Percentiles rank a stretch among this genome's conserved stretches.
These are phyloP conservation scores for Mimas tiliae DNA, from an alignment of 2,888 invertebrate genomes.

Conservation along the genomic window DNA sequence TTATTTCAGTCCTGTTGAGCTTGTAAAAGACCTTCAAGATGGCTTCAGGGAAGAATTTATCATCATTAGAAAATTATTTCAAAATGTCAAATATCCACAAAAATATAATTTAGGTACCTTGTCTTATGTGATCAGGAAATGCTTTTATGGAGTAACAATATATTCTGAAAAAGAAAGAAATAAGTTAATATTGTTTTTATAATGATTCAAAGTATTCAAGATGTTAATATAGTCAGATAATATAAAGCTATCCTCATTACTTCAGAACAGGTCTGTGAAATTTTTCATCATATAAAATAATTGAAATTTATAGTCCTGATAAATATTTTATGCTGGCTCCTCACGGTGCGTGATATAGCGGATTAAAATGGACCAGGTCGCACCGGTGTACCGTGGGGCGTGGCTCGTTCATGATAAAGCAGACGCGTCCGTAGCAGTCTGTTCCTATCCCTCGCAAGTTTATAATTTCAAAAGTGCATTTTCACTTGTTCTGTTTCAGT, in stretches of 20 bases:
- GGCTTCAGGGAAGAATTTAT: slow-evolving; percentile 43
- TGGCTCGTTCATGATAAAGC: too few relatives aligned
- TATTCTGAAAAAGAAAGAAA: slow-evolving; percentile 12
- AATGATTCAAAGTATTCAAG: background rate
- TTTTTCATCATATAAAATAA: slow-evolving; percentile 49
- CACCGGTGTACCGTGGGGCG: too few relatives aligned
- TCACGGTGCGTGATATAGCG: too few relatives aligned
- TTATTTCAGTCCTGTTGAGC: slow-evolving; percentile 55
- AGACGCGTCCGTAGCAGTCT: too few relatives aligned
- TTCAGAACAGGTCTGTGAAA: slow-evolving; percentile 73
- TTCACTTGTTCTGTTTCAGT: too few relatives aligned
- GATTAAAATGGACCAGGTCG: too few relatives aligned
- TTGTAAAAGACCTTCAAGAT: slow-evolving; percentile 48
- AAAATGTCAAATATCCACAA: background rate
- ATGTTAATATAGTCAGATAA: slow-evolving; percentile 37
- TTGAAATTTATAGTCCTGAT: slow-evolving; percentile 21
- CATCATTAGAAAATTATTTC: slow-evolving; percentile 39
- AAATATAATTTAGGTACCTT: background rate
- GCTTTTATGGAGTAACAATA: background rate
- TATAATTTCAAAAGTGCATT: too few relatives aligned
- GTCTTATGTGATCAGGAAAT: too few relatives aligned
- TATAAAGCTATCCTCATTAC: slow-evolving; percentile 53
- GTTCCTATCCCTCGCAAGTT: too few relatives aligned
- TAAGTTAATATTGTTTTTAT: background rate
- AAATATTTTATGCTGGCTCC: too few relatives aligned